Conservation (phyloP, 1,140 invertebrate genomes). For the Microplitis mediator region DNA sequence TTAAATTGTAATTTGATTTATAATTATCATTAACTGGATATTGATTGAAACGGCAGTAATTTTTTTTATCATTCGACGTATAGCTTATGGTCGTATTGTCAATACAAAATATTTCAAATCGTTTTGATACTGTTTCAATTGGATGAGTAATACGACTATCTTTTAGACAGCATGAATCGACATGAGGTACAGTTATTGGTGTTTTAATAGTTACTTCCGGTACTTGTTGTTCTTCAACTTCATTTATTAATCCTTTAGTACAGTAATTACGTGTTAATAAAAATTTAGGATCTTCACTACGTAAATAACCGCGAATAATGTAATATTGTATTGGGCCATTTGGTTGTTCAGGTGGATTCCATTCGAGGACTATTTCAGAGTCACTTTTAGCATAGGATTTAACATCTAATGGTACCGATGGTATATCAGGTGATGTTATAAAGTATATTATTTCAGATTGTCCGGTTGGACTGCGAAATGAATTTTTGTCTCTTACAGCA, state of each 20-base stretch:
- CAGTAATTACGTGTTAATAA: constrained; percentile 68
- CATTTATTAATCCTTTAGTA: constrained; percentile 36
- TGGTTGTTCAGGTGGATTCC: constrained; percentile 67
- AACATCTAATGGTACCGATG: constrained; percentile 64
- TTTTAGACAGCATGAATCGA: constrained; percentile 41
- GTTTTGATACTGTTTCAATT: constrained; percentile 26
- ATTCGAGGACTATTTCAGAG: constrained; percentile 64
- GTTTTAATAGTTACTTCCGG: constrained; percentile 35
- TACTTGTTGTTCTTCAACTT: constrained; percentile 21
- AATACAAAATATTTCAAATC: constrained; percentile 46
- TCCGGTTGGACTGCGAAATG: constrained; percentile 52
- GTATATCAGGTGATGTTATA: constrained; percentile 66
- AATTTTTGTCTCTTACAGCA: constrained; percentile 34
- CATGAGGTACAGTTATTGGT: background rate
- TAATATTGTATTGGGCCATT: constrained; percentile 74
- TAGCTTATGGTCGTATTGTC: constrained; percentile 39
- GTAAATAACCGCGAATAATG: constrained; percentile 58
- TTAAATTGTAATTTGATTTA: background rate
- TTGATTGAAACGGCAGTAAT: constrained; percentile 36
- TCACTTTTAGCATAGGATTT: constrained; percentile 49
- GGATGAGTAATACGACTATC: background rate
- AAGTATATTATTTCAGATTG: constrained; percentile 68
- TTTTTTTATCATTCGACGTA: constrained; percentile 36
- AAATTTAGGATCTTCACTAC: constrained; percentile 53
- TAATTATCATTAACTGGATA: background rate